Base-by-base conservation (phyloP, 2,797 vertebrate species). In the Brotula barbata region DNA sequence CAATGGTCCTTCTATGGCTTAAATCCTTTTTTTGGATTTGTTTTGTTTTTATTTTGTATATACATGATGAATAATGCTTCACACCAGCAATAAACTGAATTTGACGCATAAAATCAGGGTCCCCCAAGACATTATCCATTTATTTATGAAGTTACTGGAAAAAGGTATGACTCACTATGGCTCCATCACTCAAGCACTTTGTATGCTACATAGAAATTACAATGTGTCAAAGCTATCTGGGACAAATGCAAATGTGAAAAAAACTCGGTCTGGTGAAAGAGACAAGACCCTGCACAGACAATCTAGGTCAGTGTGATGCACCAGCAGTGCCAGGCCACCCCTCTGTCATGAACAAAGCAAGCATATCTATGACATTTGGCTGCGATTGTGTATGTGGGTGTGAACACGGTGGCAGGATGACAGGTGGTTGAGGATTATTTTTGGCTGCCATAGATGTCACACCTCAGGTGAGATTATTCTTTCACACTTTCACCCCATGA, bases 381-480 rank as follows among this genome's bases (percentile, higher is more conserved):
- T 39, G 11, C 39, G 40, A 44, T 21, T 42, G n/a, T 67, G 34
- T 42, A n/a, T 39, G 16, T 17, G 41, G 47, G 42, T 48, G 41
- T 39, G 36, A 31, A 60, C 58, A 16, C 34, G 0, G 41, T 14
- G 62, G 49, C 53, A 72, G 33, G 75, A 66, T 52, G 81, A 67
- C 77, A 83, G 73, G 74, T 71, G 73, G 71, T 54, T 52, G 64
- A 65, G 46, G 46, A 69, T 40, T 20, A 34, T 40, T 57, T 58
- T 74, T 46, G 50, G 61, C 28, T 67, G 49, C 14, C 66, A 51
- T 42, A 44, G 22, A 68, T 68, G 78, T 77, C 79, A 63, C 85
- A 83, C 83, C 65, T 56, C 53, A 79, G 80, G 78, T 77, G 84
- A 82, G 80, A 85, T 68, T 22, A 42, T 59, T 73, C 39, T 37